A percentile compares a stretch with the other conserved stretches of the same genome.
Conservation (phyloP, 2,113 vertebrate genomes). For the Hydrolagus affinis region DNA sequence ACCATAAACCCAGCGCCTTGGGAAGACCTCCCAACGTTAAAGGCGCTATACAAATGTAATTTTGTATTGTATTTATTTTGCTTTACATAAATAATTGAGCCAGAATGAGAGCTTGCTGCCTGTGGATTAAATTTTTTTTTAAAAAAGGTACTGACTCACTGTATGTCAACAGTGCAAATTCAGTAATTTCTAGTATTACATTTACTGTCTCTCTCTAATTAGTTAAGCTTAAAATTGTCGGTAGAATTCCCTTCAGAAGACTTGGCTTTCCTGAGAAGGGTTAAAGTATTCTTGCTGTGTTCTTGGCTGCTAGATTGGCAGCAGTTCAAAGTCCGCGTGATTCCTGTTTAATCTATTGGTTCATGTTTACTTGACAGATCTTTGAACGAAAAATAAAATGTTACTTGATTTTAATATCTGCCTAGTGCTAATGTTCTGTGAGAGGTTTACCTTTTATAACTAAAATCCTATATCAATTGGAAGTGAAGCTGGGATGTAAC, state of each 20-base stretch:
- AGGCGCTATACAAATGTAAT: too few relatives aligned
- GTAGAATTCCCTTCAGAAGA: not conserved
- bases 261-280: not conserved
- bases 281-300: not conserved
- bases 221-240: not conserved
- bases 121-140: not conserved
- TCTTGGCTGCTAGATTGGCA: not conserved
- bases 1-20: too few relatives aligned
- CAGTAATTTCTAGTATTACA: not conserved
- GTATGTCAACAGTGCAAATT: not conserved
- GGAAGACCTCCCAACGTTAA: too few relatives aligned
- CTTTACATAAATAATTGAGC: too few relatives aligned
- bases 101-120: too few relatives aligned
- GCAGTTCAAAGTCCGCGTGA: not conserved
- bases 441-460: not conserved
- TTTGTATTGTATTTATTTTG: too few relatives aligned
- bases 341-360: not conserved
- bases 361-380: not conserved
- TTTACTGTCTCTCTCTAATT: not conserved
- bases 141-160: not conserved
- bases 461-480: not conserved
- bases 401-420: not conserved
- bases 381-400: constrained; percentile 3
- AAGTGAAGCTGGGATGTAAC: not conserved
- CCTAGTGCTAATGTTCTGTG: not conserved